Evolutionary conservation across 2,888 invertebrate genomes (phyloP), one percentile per base, ranked within the genome.

Genomic region (Dione juno): DNA sequence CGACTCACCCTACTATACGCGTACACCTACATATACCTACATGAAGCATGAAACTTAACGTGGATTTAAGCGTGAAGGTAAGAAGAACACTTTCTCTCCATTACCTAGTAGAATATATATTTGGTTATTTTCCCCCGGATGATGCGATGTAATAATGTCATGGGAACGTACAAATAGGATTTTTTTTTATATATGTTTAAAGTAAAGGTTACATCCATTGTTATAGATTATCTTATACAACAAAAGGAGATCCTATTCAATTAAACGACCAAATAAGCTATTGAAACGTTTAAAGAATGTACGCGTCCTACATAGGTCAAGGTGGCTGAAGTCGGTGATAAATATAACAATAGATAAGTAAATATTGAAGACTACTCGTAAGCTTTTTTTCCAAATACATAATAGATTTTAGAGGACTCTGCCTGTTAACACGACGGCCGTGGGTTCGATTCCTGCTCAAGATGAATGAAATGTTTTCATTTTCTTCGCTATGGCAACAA

Each of bases 291-390:
- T 65, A 40, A 65, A 28, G 53, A 28, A 43, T 66, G 28, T 41
- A 66, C 53, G 43, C 41, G 54, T 28, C 28, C 14, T 11, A 63
- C 52, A 53, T 53, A 53, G 66, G 66, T 66, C 66, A 66, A 66
- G 66, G 66, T 54, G 11, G 28, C n/a, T 7, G 21, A 3, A 50
- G 3, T n/a, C 8, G 16, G 16, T 59, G 43, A 45, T 21, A 16
- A 35, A 45, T 45, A 45, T 61, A 45, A 45, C 7, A 45, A 35
- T 14, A 16, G 3, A 10, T 54, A 54, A 54, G 35, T 37, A n/a
- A 35, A 9, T 10, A 28, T 3, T 28, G 28, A 28, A 28, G 28
- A 28, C 28, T 28, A 28, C 28, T 28, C 5, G 28, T 5, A 5
- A 28, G 2, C 5, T 28, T 28, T 28, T 28, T 28, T n/a, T n/a